Evolutionary conservation across 2,797 vertebrate species (phyloP), one percentile per base, ranked within the genome.

Genomic region (Chelmon rostratus): DNA sequence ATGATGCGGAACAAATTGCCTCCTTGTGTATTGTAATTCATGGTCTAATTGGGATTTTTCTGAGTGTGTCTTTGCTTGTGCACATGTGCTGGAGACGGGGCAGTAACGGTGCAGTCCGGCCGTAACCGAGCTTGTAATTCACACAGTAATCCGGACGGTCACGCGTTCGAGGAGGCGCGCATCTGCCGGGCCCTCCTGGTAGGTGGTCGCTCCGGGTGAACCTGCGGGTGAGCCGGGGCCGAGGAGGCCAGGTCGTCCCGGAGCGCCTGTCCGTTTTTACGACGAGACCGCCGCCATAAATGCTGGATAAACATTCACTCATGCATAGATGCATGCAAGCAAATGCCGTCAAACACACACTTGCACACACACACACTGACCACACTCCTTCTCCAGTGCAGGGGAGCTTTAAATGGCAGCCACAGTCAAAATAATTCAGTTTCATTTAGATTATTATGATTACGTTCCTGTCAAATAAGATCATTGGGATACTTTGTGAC

Each of bases 131-230:
- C 76, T 23, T 75, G 84, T 91, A 90, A 93, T 79, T 92, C 87
- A 81, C 6, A 11, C 52, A 0, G 61, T 87, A 84, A 91, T 89
- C 75, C 13, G 74, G 42, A 66, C 0, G 64, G 87, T 81, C 83
- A 78, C 8, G 79, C 59, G 16, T 73, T 80, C 87, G 40, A 58
- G 72, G 69, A 79, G 84, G 73, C 57, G 79, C 86, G 70, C 88
- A 67, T 88, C 73, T 83, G 81, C 71, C 56, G 61, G 23, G 68
- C 68, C 76, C n/a, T 81, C 84, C 70, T 58, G 66, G 83, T 92
- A 89, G 94, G 91, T 94, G 93, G 91, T 94, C 93, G 72, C 73
- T 52, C 49, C 2, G 83, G 87, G 84, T 62, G 83, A 76, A 76
- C 71, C 79, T 70, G 76, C 1, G 82, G 79, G 73, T 33, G 83